Evolutionary conservation across 1,140 invertebrate species (phyloP).

Genomic region (Drosophila subobscura): DNA sequence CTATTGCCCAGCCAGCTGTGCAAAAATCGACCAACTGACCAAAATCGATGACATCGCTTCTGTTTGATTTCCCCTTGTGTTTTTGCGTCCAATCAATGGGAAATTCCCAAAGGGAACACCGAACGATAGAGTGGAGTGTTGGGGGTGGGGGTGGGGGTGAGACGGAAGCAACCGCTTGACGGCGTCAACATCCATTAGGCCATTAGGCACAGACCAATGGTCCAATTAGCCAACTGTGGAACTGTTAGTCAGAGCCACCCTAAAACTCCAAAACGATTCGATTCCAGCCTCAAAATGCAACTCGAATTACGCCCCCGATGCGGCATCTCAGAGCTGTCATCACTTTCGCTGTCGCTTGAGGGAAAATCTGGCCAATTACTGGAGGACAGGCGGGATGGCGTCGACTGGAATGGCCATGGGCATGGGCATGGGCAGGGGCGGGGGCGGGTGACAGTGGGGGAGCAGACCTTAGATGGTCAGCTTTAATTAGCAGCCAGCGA

Average conservation of each 20-base stretch:
- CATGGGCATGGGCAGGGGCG: background rate
- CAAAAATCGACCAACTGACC: conserved; percentile 72
- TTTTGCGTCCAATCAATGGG: conserved; percentile 55
- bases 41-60: conserved; percentile 48
- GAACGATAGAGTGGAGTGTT: background rate
- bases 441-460: background rate
- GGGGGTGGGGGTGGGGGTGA: background rate
- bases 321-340: conserved; percentile 22
- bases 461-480: conserved; percentile 62
- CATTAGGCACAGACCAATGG: conserved; percentile 66
- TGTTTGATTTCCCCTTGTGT: conserved; percentile 51
- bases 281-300: too few species aligned
- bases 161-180: conserved; percentile 39
- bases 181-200: conserved; percentile 72
- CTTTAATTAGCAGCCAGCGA: conserved; percentile 71
- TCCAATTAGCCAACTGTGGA: conserved; percentile 57
- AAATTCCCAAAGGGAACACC: conserved; percentile 34
- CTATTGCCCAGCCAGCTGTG: conserved; percentile 39
- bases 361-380: conserved; percentile 68
- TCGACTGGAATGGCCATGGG: too few species aligned
- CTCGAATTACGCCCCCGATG: too few species aligned
- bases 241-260: conserved; percentile 12
- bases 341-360: conserved; percentile 64
- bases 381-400: background rate
- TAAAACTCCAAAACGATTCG: background rate